Evolutionary conservation across 2,797 vertebrate species (phyloP), one percentile per base, ranked within the genome.

Genomic region (Oreortyx pictus): DNA sequence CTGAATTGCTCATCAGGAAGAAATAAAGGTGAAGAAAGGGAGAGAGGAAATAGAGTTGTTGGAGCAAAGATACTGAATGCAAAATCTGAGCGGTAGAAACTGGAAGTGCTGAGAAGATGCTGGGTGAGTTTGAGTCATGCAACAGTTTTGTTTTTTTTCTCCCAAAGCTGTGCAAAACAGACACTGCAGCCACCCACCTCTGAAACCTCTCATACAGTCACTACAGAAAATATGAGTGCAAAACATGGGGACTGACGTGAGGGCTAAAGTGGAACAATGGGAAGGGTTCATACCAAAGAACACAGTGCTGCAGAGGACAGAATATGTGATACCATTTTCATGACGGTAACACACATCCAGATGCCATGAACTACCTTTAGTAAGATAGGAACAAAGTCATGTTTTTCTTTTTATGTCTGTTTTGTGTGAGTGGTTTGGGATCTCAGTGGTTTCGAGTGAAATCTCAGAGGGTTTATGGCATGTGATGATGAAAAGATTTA

Each of bases 1-100:
- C 96, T 96, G 89, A 96, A 95, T 96, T 95, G 94, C 96, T 97
- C 92, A 86, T 96, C 82, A 94, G 96, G 94, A 96, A 87, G 92
- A 94, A 93, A 94, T 91, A 92, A 93, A 96, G 92, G 93, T 96
- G 92, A 86, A 95, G 65, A 92, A 92, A 94, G 61, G 64, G 76
- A 96, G 68, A 43, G 80, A 93, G 94, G 94, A 95, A 96, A 94
- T 82, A 47, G 85, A 85, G 93, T 44, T 85, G 75, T 89, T 85
- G 89, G 84, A 95, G 85, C 82, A 83, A 89, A 33, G 80, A 84
- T 86, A 71, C 80, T 79, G 90, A 94, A 95, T 89, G 80, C 64
- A 86, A 87, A 95, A 91, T 94, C 60, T 49, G 56, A 84, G 71
- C 86, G 44, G 77, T 88, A 86, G 90, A 92, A 93, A 88, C 73